Percentiles rank a stretch among this genome's conserved stretches.
These are phyloP conservation scores for Hetaerina titia DNA, from an alignment of 2,888 invertebrate genomes.

Conservation along the genomic window DNA sequence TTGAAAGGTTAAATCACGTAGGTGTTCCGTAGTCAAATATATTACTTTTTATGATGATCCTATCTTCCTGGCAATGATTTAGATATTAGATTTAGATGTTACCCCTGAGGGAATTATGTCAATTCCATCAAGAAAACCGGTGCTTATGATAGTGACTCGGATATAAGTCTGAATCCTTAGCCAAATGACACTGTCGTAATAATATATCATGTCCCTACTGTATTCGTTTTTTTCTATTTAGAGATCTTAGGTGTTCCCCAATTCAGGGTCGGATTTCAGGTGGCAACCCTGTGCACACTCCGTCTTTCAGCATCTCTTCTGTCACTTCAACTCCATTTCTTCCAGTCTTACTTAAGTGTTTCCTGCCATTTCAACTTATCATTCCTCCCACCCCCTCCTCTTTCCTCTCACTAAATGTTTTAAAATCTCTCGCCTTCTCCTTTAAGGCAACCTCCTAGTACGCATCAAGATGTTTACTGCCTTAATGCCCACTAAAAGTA, in stretches of 20 bases:
- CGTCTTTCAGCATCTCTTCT: background rate
- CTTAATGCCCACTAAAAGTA: background rate
- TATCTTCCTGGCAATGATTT: too few species aligned
- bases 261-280: background rate
- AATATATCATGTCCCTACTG: too few species aligned
- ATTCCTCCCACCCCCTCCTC: background rate
- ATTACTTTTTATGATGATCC: too few species aligned
- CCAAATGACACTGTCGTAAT: too few species aligned
- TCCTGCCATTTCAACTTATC: background rate
- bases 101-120: too few species aligned
- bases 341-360: background rate
- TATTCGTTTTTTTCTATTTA: too few species aligned
- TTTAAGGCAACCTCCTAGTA: background rate
- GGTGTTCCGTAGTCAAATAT: too few species aligned
- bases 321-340: background rate
- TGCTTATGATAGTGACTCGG: too few species aligned
- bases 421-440: background rate
- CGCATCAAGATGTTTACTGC: background rate
- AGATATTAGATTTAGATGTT: too few species aligned
- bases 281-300: background rate
- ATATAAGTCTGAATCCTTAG: too few species aligned
- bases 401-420: background rate
- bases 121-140: too few species aligned
- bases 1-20: too few species aligned
- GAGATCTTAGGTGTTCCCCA: background rate